Conservation (phyloP, 2,797 vertebrate genomes). For the Gymnothorax reevesii region DNA sequence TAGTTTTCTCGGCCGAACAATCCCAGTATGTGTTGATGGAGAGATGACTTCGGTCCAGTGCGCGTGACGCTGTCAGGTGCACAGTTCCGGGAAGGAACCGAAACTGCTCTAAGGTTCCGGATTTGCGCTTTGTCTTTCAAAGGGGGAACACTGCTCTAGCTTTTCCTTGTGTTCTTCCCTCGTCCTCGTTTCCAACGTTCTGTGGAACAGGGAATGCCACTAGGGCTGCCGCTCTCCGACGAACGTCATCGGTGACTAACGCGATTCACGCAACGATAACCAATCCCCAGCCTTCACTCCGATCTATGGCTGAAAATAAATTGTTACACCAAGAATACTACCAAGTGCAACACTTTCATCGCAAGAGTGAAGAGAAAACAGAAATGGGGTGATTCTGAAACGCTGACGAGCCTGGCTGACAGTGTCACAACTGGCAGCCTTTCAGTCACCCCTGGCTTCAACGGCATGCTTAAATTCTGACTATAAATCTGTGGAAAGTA, state of each 20-base stretch:
- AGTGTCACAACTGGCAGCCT: not conserved
- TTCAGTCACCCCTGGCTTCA: not conserved
- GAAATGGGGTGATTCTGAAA: not conserved
- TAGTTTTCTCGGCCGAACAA: too few relatives aligned
- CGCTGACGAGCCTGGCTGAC: not conserved
- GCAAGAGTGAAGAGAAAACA: not conserved
- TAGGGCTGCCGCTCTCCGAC: slow-evolving; percentile 52
- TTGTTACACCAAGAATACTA: not conserved
- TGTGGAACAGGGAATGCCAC: slow-evolving; percentile 56
- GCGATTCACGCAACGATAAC: slow-evolving; percentile 61
- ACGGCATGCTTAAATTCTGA: not conserved
- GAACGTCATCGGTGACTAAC: slow-evolving; percentile 63
- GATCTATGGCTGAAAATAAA: not conserved
- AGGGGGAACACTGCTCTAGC: not conserved
- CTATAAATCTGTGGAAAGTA: not conserved
- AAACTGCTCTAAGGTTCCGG: not conserved
- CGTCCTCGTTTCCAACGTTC: slow-evolving; percentile 17
- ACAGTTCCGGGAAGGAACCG: not conserved
- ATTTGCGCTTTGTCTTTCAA: not conserved
- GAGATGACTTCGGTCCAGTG: not conserved
- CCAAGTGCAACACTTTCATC: not conserved
- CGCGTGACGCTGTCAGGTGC: not conserved
- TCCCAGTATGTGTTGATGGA: not conserved
- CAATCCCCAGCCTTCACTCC: not conserved
- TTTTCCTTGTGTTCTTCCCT: not conserved